Conservation (phyloP, 2,888 invertebrate species). For the Dioctria rufipes region DNA sequence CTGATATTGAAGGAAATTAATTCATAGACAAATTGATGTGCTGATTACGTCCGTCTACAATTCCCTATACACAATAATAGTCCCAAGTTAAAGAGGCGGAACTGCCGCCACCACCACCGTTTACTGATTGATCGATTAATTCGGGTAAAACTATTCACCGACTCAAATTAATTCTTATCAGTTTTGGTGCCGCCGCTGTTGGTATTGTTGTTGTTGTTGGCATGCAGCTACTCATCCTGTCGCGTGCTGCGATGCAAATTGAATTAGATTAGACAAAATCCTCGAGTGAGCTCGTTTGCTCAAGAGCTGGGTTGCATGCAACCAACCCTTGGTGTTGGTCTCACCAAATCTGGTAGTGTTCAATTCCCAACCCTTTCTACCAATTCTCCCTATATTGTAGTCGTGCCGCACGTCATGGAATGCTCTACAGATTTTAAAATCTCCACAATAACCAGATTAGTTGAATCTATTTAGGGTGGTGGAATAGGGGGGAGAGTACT, state of each 20-base stretch:
- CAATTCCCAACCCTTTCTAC: no score
- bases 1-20: slow-evolving; percentile 30
- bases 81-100: no score
- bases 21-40: slow-evolving; percentile 33
- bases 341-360: no score
- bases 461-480: slow-evolving; percentile 3
- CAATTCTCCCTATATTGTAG: neutral
- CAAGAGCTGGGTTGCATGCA: neutral
- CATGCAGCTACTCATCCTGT: neutral
- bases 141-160: neutral
- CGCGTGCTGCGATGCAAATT: slow-evolving; percentile 14
- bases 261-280: slow-evolving; percentile 16
- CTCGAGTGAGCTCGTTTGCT: neutral
- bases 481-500: slow-evolving; percentile 12
- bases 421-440: neutral
- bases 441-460: slow-evolving; percentile 26
- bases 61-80: no score
- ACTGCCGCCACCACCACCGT: neutral
- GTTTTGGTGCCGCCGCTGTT: no score
- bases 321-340: neutral
- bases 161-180: slow-evolving; percentile 16
- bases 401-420: neutral
- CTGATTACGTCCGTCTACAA: neutral
- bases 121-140: slow-evolving; percentile 12
- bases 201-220: neutral